Conservation (phyloP, 2,797 vertebrate genomes). For the Eurystomus glaucurus region DNA sequence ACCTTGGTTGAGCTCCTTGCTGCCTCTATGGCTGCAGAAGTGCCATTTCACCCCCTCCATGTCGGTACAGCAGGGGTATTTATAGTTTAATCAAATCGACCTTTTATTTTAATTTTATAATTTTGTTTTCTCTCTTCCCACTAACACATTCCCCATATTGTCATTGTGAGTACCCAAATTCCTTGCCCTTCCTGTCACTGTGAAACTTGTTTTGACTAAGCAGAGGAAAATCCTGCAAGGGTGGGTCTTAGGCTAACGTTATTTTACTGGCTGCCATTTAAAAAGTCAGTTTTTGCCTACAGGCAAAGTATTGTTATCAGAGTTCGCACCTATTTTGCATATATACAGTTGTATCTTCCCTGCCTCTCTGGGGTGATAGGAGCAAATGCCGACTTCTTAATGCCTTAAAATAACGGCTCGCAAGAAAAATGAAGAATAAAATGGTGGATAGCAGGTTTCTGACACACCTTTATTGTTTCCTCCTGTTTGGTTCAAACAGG, state of each 20-base stretch:
- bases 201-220: background rate
- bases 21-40: background rate
- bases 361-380: constrained; percentile 50
- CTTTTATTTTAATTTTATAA: background rate
- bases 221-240: constrained; percentile 36
- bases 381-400: constrained; percentile 65
- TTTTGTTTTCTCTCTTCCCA: background rate
- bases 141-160: fast-evolving
- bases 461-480: background rate
- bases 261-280: constrained; percentile 60
- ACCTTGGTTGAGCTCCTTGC: background rate
- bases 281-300: constrained; percentile 75
- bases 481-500: background rate
- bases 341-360: constrained; percentile 46
- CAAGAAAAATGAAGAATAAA: background rate
- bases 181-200: background rate
- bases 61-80: background rate
- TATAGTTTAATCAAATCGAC: background rate
- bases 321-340: constrained; percentile 69
- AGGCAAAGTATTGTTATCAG: constrained; percentile 71
- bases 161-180: background rate
- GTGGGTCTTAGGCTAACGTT: constrained; percentile 19
- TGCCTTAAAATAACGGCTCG: constrained; percentile 9
- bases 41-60: background rate
- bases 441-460: constrained; percentile 8